Base-by-base conservation (phyloP, 2,888 invertebrate genomes). In the Rotaria sp. region DNA sequence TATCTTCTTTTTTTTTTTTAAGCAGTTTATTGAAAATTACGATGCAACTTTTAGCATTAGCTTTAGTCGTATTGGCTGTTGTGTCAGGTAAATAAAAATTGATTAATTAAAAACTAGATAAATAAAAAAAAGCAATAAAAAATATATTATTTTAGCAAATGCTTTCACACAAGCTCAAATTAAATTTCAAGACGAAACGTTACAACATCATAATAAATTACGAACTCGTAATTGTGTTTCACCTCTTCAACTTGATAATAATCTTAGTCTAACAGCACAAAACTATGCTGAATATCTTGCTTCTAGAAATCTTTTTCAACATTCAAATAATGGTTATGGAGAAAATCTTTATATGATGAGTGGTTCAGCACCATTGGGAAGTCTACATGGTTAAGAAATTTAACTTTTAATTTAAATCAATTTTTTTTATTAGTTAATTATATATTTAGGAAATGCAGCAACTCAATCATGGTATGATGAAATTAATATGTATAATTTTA, bases 381-480 rank as follows among this genome's bases (percentile, higher is more conserved):
- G 7, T 18, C 4, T 35, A 30, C 8, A 10, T 67, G 67, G 67
- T 67, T 3, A 2, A 30, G 4, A 35, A 18, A 26, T 30, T 4
- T 4, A 18, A 4, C 18, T 35, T 15, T 41, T 8, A 80, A 30
- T 38, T 41, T 18, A 50, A 50, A 50, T 45, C 45, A 15, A 50
- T 41, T 41, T n/a, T 13, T 84, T 41, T 13, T 26, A 45, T 41
- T 2, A 84, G 5, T 45, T 1, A 45, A 11, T 84, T 35, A 1
- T 35, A 5, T 67, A n/a, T 11, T 13, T 48, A 84, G 84, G 84
- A n/a, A 84, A 11, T 2, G 15, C 8, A 30, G 84, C 41, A 41
- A 84, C 84, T 45, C 45, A 84, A 48, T 10, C 84, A 84, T 84
- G 84, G 84, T 84, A 84, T 45, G 84, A 84, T n/a, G 84, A 84